A percentile compares a stretch with the other conserved stretches of the same genome.
Conservation (phyloP, 2,888 invertebrate genomes). For the Megaustenia siamemsis region DNA sequence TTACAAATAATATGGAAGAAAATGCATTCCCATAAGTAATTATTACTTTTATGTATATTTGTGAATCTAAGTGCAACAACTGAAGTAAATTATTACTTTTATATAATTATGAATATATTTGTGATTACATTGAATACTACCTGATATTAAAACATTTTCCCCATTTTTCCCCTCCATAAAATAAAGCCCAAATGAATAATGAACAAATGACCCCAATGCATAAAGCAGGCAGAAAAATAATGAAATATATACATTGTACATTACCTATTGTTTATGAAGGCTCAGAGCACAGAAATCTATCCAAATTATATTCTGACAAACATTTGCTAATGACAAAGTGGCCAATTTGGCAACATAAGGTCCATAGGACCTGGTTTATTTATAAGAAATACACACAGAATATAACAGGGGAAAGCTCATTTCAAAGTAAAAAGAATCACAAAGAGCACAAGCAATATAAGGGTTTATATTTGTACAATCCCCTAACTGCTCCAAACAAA, state of each 20-base stretch:
- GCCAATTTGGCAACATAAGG: not conserved
- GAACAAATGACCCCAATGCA: too few species aligned
- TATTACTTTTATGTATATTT: too few species aligned
- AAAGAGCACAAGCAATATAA: too few species aligned
- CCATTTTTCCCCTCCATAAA: too few species aligned
- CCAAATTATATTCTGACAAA: not conserved
- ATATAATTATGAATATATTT: not conserved
- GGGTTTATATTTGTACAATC: too few species aligned
- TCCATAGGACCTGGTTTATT: not conserved
- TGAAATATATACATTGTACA: not conserved
- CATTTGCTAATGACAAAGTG: not conserved
- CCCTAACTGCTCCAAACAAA: too few species aligned
- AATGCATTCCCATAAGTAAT: too few species aligned
- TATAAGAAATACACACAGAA: not conserved
- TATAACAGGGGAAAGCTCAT: not conserved
- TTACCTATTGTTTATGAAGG: not conserved
- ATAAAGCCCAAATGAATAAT: too few species aligned
- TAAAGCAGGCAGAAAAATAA: not conserved
- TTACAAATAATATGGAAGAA: too few species aligned
- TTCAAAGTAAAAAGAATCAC: not conserved
- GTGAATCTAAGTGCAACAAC: too few species aligned
- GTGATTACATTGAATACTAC: not conserved
- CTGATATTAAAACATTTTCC: not conserved
- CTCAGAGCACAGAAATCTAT: not conserved
- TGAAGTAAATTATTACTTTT: too few species aligned